phyloP scores from a whole-genome alignment of 1,140 invertebrate species.

The Zaprionus taronus region DNA sequence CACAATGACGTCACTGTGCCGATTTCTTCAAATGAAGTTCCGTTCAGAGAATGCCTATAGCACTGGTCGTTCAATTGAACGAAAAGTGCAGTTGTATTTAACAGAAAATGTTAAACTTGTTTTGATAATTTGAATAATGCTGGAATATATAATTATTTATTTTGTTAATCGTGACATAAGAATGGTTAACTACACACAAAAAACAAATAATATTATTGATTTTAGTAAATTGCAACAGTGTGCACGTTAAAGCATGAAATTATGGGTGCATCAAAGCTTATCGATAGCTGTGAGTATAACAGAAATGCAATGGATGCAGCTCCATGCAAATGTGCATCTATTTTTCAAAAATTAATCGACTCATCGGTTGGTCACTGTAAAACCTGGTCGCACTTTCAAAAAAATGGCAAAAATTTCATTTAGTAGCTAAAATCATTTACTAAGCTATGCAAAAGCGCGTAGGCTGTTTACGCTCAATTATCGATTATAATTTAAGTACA shows the following conservation, averaged over 20 bases:
- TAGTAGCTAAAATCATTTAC: too few relatives aligned
- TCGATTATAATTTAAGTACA: neutral
- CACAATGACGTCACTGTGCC: neutral
- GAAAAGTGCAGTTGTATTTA: neutral
- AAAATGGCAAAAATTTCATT: neutral
- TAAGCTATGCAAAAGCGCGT: too few relatives aligned
- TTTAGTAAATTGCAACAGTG: conserved; percentile 56
- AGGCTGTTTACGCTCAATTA: too few relatives aligned
- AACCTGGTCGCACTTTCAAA: neutral
- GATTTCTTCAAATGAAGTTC: neutral
- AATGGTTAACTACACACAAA: neutral
- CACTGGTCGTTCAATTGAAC: neutral
- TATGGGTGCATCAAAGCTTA: conserved; percentile 40
- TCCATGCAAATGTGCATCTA: neutral
- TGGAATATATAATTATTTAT: neutral
- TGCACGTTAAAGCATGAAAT: conserved; percentile 36
- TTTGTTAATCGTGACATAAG: neutral
- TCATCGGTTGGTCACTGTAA: neutral
- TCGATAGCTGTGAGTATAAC: conserved; percentile 31
- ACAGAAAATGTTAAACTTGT: neutral
- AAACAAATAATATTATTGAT: neutral
- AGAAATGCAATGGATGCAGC: conserved; percentile 35
- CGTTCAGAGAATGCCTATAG: neutral
- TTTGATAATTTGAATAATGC: neutral
- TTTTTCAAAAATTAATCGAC: neutral